Evolutionary conservation across 1,140 invertebrate species (phyloP), one percentile per base, ranked within the genome.

Genomic region (Mesaphorura yosii): DNA sequence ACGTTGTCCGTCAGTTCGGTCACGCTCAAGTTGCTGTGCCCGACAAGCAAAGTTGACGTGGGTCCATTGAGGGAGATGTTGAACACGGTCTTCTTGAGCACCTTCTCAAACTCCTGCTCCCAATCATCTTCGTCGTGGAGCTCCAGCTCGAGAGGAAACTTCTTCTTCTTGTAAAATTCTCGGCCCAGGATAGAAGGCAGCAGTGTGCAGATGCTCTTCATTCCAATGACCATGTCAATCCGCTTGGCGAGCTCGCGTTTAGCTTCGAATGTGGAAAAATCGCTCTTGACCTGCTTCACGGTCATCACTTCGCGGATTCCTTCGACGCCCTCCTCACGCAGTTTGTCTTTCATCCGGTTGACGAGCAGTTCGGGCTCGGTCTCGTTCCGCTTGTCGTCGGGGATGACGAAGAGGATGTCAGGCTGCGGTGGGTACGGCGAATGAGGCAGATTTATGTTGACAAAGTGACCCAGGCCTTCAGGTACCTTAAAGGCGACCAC

Each of bases 151-250:
- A 62, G 22, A 1, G 47, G 52, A 22, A 51, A 40, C 25, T 59
- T 59, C 29, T 63, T 63, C 49, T 57, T 57, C 45, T 52, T 56
- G 12, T 45, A 50, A 48, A 59, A 58, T 23, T 63, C 57, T 48
- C 61, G 19, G 34, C 61, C 61, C 14, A 63, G 41, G 26, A 59
- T 26, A 4, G 3, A 4, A 3, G 55, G 50, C 4, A 59, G 3
- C n/a, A 38, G 37, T 39, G 59, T 63, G 31, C 54, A 53, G 20
- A 63, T 44, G 3, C 15, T 17, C 15, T 44, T 41, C 7, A 59
- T 52, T 10, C 19, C 54, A 26, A 63, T 38, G 19, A 63, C 28
- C 0, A 55, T 25, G 40, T 63, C 61, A 1, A 59, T 47, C 7
- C 55, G 48, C 37, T 58, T 59, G 15, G 51, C 17, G 12, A 63